Conservation (phyloP, 2,113 vertebrate genomes). For the Antechinus flavipes region DNA sequence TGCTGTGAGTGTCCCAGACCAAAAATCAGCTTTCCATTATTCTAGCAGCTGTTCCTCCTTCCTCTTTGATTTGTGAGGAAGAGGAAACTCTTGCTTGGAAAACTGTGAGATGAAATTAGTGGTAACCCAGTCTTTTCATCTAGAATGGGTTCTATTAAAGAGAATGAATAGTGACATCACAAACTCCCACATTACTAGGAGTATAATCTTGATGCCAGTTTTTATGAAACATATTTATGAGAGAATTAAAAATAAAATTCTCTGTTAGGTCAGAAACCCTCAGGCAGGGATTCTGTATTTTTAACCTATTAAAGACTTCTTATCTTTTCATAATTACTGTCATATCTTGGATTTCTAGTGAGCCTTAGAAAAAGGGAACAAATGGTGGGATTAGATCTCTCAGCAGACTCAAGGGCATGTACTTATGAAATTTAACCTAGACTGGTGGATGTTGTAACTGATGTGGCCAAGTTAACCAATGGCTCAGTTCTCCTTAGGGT, state of each 20-base stretch:
- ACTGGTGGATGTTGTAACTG: neutral
- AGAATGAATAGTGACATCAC: neutral
- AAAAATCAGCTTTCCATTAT: slow-evolving; percentile 13
- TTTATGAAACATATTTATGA: neutral
- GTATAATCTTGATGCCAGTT: neutral
- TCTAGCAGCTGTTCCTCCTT: neutral
- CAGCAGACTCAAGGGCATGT: neutral
- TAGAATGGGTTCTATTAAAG: neutral
- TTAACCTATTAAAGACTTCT: slow-evolving; percentile 27
- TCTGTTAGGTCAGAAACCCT: neutral
- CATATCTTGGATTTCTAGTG: neutral
- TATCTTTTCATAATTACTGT: neutral
- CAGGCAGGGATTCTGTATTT: neutral
- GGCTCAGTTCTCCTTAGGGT: neutral
- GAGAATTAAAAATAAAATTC: slow-evolving; percentile 17
- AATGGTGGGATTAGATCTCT: slow-evolving; percentile 1
- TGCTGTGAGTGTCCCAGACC: neutral
- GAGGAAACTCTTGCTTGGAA: neutral
- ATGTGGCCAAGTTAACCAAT: slow-evolving; percentile 16
- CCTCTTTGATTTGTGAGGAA: neutral
- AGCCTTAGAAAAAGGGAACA: slow-evolving; percentile 14
- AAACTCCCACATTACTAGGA: neutral
- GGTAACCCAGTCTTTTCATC: neutral
- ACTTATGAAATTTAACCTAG: slow-evolving; percentile 1
- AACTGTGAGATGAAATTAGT: neutral